Conservation (phyloP, 2,888 invertebrate genomes). For the Therioaphis trifolii region DNA sequence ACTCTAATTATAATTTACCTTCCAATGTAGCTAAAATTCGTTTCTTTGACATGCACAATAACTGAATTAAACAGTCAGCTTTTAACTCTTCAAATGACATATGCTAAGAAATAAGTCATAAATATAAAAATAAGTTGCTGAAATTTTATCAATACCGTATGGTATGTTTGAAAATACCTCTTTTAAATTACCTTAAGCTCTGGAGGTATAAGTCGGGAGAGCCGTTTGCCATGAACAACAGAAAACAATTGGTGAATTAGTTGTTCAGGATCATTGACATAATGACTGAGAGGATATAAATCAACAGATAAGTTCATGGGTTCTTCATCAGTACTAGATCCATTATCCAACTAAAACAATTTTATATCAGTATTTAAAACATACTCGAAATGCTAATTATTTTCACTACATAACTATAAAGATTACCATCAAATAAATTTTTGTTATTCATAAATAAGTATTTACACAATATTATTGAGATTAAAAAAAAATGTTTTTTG, state of each 20-base stretch:
- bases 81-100: conserved; percentile 66
- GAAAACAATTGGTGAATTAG: conserved; percentile 67
- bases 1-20: conserved; percentile 63
- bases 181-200: conserved; percentile 65
- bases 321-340: conserved; percentile 64
- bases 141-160: neutral
- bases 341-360: conserved; percentile 38
- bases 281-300: conserved; percentile 66
- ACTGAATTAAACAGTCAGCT: conserved; percentile 66
- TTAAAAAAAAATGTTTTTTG: too few species aligned
- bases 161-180: neutral
- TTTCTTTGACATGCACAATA: conserved; percentile 65
- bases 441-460: too few species aligned
- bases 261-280: conserved; percentile 65
- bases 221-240: conserved; percentile 64
- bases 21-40: conserved; percentile 64
- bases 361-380: neutral
- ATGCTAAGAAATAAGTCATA: conserved; percentile 54
- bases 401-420: too few species aligned
- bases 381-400: too few species aligned
- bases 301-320: conserved; percentile 63
- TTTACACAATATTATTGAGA: too few species aligned
- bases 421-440: too few species aligned
- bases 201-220: conserved; percentile 65
- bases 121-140: neutral